Evolutionary conservation across 1,140 invertebrate species (phyloP), one percentile per base, ranked within the genome.

Genomic region (Nixonia krombeini): DNA sequence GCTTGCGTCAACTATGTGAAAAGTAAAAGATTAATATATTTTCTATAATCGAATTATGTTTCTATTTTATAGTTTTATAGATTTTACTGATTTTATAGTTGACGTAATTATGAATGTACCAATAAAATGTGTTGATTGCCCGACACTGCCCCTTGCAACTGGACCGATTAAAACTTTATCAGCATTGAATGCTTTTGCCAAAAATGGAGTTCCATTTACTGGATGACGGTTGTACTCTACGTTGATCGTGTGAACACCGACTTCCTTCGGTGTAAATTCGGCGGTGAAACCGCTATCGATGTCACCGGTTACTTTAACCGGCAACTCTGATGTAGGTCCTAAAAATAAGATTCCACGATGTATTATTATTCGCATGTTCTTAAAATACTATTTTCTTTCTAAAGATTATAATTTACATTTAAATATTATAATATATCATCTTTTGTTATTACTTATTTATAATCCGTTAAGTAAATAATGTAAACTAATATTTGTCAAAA

Each of bases 121-220:
- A 23, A 92, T 94, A 75, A 98, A 95, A 76, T 96, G 94, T 8
- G 96, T 94, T 12, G 94, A 91, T 65, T 95, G 89, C 18, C 93
- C 94, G 37, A 94, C 92, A 12, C 87, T 89, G 40, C 93, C 94
- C 67, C 93, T 87, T 6, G 91, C 92, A 45, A 96, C 91, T 58
- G 93, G 90, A 31, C 92, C 93, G 38, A 99, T 95, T 69, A 92
- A 89, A 12, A 96, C 94, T 78, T 92, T 88, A 61, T 91, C 93
- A n/a, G 93, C 92, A 86, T 98, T 96, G 84, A 96, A 98, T 2
- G 94, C 94, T 86, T 97, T 97, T 29, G 95, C 93, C 40, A 93
- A 87, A 80, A 97, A 97, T 16, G 96, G 96, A 47, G 95, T 96
- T 12, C 94, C 95, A 82, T 94, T 90, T 9, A 97, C 92, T 4